Percentiles rank a stretch among this genome's conserved stretches.
Conservation (phyloP, 2,888 invertebrate genomes). For the Eupithecia abbreviata region DNA sequence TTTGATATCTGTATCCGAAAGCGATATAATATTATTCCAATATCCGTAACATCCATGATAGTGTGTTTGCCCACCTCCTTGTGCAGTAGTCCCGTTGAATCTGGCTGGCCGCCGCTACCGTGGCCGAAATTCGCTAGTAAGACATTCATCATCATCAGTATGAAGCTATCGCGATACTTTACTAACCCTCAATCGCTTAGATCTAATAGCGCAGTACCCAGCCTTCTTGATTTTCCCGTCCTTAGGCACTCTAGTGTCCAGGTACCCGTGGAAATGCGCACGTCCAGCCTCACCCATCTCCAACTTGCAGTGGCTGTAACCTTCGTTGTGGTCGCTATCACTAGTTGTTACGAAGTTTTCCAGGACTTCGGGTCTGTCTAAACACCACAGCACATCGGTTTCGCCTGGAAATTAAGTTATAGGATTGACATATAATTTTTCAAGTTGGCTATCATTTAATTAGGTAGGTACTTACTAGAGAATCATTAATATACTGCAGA, state of each 20-base stretch:
- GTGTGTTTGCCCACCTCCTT: not conserved
- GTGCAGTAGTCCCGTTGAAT: not conserved
- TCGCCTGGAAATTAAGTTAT: conserved; percentile 81
- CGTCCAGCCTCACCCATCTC: conserved; percentile 87
- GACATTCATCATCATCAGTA: not conserved
- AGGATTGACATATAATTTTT: not conserved
- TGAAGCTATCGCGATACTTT: not conserved
- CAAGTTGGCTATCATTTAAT: not conserved
- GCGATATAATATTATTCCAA: too few relatives aligned
- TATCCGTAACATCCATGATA: too few relatives aligned
- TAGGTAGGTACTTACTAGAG: too few relatives aligned
- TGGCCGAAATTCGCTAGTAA: not conserved
- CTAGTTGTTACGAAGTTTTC: conserved; percentile 89
- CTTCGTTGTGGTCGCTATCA: conserved; percentile 93
- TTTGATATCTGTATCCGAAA: too few relatives aligned
- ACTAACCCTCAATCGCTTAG: conserved; percentile 85
- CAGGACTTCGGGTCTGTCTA: conserved; percentile 85
- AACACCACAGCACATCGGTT: conserved; percentile 89
- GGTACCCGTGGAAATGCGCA: conserved; percentile 88
- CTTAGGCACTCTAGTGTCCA: conserved; percentile 88
- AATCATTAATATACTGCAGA: not conserved
- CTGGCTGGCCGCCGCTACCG: not conserved
- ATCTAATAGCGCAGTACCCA: conserved; percentile 92
- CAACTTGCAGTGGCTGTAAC: conserved; percentile 90
- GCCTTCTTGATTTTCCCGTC: conserved; percentile 91